phyloP scores from a whole-genome alignment of 2,113 vertebrate species.

The Gorsachius goisagi region DNA sequence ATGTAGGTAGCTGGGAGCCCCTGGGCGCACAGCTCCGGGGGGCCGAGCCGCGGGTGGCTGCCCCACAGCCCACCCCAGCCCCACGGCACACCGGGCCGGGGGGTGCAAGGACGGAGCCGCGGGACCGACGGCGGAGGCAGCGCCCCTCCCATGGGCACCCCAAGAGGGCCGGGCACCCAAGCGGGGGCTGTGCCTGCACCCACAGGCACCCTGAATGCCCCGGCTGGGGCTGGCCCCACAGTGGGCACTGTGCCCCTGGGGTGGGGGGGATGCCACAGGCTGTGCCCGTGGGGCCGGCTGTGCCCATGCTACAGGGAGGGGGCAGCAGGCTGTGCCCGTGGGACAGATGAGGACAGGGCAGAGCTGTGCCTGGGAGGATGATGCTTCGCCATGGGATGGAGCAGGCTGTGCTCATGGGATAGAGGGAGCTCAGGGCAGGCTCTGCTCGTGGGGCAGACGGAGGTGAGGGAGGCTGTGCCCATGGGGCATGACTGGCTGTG shows the following conservation, averaged over 20 bases:
- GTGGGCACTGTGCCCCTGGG: neutral
- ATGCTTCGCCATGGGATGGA: neutral
- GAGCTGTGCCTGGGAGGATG: neutral
- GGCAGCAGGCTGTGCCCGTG: neutral
- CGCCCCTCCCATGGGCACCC: neutral
- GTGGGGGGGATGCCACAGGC: neutral
- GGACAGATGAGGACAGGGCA: neutral
- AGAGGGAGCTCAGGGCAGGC: neutral
- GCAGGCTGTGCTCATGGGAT: neutral
- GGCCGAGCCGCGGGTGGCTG: neutral
- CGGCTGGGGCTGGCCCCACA: neutral
- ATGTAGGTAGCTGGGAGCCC: constrained; percentile 80
- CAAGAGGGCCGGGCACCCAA: neutral
- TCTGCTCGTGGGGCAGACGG: neutral
- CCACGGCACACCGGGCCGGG: constrained; percentile 15
- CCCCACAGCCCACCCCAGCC: constrained; percentile 17
- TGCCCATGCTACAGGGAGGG: neutral
- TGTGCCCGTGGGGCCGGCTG: neutral
- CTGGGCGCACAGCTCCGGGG: neutral
- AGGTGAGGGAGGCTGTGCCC: neutral
- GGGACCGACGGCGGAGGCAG: neutral
- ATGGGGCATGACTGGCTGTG: neutral
- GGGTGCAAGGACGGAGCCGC: neutral
- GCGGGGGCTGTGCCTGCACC: accelerated
- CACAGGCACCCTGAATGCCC: neutral